These are phyloP conservation scores for Chloroceryle inda DNA, from an alignment of 2,797 vertebrate species.

Conservation along the genomic window DNA sequence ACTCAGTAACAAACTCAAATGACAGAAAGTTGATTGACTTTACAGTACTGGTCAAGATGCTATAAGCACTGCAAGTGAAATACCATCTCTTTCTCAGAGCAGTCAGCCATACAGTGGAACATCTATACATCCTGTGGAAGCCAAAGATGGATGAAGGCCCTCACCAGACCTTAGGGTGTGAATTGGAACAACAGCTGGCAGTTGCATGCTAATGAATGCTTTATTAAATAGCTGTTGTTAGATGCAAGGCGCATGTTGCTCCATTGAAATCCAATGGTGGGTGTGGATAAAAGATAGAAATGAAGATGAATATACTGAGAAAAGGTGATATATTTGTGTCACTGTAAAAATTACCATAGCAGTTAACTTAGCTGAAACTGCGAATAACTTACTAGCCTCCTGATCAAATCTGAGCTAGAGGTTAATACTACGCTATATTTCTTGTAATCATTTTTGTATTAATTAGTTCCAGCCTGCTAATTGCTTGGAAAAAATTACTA, in stretches of 20 bases:
- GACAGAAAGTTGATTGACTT: neutral
- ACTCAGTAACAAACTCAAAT: neutral
- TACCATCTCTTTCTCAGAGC: neutral
- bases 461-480: constrained; percentile 4
- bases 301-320: neutral
- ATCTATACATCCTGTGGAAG: neutral
- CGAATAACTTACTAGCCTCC: neutral
- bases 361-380: constrained; percentile 1
- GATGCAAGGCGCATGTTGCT: neutral
- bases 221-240: neutral
- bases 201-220: neutral
- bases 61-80: neutral
- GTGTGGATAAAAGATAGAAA: neutral
- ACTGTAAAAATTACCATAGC: neutral
- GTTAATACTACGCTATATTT: neutral
- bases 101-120: neutral
- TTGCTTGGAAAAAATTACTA: neutral
- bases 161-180: neutral
- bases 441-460: neutral
- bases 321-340: neutral
- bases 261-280: neutral
- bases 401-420: neutral
- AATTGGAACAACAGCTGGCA: neutral
- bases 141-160: neutral
- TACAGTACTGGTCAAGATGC: neutral